Evolutionary conservation across 64 coral and sea anemone genomes (phyloP), one percentile per base, ranked within the genome.

Genomic region (Dendronephthya gigantea): DNA sequence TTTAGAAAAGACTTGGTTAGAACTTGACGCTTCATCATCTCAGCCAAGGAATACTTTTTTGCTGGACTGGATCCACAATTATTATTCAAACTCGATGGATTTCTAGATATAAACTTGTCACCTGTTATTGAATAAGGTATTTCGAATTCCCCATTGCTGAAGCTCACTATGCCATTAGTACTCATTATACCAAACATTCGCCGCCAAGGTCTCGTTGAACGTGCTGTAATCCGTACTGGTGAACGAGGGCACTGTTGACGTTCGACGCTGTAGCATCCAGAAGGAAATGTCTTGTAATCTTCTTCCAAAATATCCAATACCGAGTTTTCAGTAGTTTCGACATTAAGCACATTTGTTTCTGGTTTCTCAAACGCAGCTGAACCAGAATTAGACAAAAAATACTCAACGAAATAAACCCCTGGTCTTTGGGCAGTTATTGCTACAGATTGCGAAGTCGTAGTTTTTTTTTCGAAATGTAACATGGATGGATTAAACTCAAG

Each of bases 281-380:
- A 12, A 41, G 85, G 39, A 86, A 40, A 27, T 22, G 22, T 25
- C 41, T n/a, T 55, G 27, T 36, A 59, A 36, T 43, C 22, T 9
- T 38, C 56, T 33, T 19, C n/a, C n/a, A n/a, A n/a, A n/a, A n/a
- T 25, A 25, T 37, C 17, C 29, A 28, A 72, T 69, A 38, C 35
- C 72, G 2, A 41, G 31, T 40, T 81, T 50, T 35, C 23, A 19
- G 29, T 45, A 23, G 70, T 23, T 28, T 22, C 52, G 7, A 82
- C 74, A 38, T 50, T 32, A 81, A 88, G 25, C 7, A 88, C 43
- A 4, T 34, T 35, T 17, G 32, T 49, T 82, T 37, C 37, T 17
- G 86, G 86, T 38, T 28, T 30, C n/a, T n/a, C 39, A 65, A 82
- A 88, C 14, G 51, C 76, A 8, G 48, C 62, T 12, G 86, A 39